Conservation (phyloP, 2,888 invertebrate genomes). For the Parnassius apollo region DNA sequence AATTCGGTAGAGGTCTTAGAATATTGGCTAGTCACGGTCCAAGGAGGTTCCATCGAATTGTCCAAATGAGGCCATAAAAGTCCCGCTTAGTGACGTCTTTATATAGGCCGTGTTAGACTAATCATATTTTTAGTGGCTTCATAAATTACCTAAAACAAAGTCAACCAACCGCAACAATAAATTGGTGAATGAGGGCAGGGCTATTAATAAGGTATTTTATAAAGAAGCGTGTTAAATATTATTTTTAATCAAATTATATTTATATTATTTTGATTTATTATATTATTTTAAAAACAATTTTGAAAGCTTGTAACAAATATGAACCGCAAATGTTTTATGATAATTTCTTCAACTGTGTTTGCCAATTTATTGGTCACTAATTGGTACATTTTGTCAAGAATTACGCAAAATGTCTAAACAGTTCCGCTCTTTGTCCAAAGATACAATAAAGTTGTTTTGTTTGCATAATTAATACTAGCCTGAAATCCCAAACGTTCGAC, state of each 20-base stretch:
- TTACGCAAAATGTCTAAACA: constrained; percentile 79
- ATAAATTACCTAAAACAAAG: constrained; percentile 61
- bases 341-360: constrained; percentile 1
- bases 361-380: constrained; percentile 2
- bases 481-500: constrained; percentile 63
- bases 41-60: constrained; percentile 69
- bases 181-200: constrained; percentile 44
- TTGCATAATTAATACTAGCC: constrained; percentile 74
- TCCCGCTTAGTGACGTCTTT: constrained; percentile 67
- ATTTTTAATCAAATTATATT: background rate
- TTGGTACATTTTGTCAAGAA: constrained; percentile 46
- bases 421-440: constrained; percentile 54
- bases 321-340: background rate
- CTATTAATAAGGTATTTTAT: constrained; percentile 21
- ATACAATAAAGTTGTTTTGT: constrained; percentile 73
- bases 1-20: constrained; percentile 38
- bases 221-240: constrained; percentile 8
- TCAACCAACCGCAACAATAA: constrained; percentile 39
- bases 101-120: constrained; percentile 58
- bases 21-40: constrained; percentile 58
- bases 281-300: background rate
- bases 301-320: too few relatives aligned
- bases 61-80: constrained; percentile 71
- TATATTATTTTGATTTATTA: background rate
- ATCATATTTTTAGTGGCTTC: constrained; percentile 70